Conservation (phyloP, 1,140 invertebrate species). For the Drosophila paulistorum region DNA sequence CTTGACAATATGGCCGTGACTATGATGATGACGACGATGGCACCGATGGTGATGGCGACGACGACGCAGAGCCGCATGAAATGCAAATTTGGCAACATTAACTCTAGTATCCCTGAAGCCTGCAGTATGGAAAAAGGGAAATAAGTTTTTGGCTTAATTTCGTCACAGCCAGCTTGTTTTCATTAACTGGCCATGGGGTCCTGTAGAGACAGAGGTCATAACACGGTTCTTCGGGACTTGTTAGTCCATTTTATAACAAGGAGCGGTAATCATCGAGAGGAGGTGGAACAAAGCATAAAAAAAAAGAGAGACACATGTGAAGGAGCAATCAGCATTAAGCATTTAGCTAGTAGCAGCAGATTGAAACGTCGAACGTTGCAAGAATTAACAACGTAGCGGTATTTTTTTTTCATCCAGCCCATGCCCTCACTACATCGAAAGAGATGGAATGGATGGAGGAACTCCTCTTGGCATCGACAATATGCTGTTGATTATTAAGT, state of each 20-base stretch:
- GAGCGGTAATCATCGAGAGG: not conserved
- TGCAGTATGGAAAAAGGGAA: conserved; percentile 30
- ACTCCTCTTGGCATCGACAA: conserved; percentile 39
- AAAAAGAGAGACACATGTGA: conserved; percentile 33
- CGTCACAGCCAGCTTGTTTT: conserved; percentile 76
- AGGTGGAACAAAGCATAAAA: not conserved
- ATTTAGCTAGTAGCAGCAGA: conserved; percentile 51
- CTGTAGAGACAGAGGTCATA: conserved; percentile 28
- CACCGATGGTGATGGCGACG: conserved; percentile 27
- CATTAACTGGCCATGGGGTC: conserved; percentile 67
- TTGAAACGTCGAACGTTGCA: conserved; percentile 30
- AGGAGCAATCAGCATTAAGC: conserved; percentile 71
- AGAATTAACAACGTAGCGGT: conserved; percentile 56
- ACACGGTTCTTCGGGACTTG: conserved; percentile 51
- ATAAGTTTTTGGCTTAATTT: conserved; percentile 64
- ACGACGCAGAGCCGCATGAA: conserved; percentile 63
- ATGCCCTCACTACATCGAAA: too few species aligned
- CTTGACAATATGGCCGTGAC: conserved; percentile 69
- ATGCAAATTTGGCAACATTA: conserved; percentile 78
- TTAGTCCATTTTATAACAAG: conserved; percentile 68
- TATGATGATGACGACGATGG: conserved; percentile 28
- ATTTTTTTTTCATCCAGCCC: conserved; percentile 12
- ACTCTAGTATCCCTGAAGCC: conserved; percentile 24
- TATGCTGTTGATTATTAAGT: conserved; percentile 68
- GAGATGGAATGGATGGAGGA: not conserved